Conservation (phyloP, 2,113 vertebrate genomes). For the Chelonoidis abingdonii region DNA sequence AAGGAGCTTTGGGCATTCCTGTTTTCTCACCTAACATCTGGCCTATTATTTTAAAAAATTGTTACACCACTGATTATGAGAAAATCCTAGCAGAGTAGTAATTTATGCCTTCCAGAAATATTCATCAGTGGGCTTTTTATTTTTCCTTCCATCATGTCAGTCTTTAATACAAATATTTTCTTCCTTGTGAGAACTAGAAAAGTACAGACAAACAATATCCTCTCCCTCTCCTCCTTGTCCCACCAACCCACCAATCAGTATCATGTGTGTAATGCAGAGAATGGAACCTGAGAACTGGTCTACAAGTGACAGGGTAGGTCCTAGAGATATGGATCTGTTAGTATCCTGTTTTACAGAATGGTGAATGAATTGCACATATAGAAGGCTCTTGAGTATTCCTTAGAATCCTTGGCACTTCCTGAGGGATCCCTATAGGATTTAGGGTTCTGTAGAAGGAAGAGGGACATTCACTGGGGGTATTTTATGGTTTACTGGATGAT, state of each 20-base stretch:
- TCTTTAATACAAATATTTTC: not conserved
- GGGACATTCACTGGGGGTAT: not conserved
- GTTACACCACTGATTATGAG: rapidly evolving
- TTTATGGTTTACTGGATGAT: not conserved
- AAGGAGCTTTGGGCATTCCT: not conserved
- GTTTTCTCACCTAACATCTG: rapidly evolving
- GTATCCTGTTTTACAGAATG: not conserved
- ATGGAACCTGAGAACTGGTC: not conserved
- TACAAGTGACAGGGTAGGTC: too few relatives aligned
- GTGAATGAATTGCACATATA: not conserved
- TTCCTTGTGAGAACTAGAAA: not conserved
- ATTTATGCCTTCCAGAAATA: not conserved
- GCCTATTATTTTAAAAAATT: rapidly evolving
- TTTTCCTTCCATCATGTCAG: not conserved
- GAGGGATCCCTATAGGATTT: not conserved
- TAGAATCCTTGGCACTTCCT: not conserved
- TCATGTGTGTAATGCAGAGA: not conserved
- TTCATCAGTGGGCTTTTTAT: not conserved
- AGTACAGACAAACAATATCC: not conserved
- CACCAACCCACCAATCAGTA: not conserved
- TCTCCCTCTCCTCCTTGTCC: not conserved
- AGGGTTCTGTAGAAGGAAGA: not conserved
- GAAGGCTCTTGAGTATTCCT: not conserved
- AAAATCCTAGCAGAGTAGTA: rapidly evolving
- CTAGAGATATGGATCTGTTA: not conserved